Base-by-base conservation (phyloP, 2,797 vertebrate genomes). In the Pogoniulus pusillus region DNA sequence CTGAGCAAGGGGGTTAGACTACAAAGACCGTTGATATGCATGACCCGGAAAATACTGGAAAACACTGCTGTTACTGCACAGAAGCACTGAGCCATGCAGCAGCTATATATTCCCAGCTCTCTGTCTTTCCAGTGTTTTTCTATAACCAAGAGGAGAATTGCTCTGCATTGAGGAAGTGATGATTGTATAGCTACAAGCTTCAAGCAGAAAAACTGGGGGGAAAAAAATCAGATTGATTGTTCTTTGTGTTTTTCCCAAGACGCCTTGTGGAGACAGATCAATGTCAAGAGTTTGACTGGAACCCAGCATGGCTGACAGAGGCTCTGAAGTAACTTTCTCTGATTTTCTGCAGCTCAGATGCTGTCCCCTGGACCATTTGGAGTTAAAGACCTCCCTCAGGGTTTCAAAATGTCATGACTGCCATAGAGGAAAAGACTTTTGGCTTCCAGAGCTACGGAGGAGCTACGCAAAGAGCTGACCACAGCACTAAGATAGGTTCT, bases 31-130 rank as follows among this genome's bases (percentile, higher is more conserved):
- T 80, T 92, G 70, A 80, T 89, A 87, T 58, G 82, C 76, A 87
- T 95, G 93, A 95, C 86, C 79, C 87, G 88, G 70, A 92, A 93
- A 92, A 82, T 57, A 84, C 80, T 91, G 73, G 59, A 70, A 79
- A 85, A 77, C 26, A 78, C 70, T 82, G 68, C 82, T 86, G 85
- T 86, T 58, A n/a, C 80, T 86, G 85, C 91, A 80, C 45, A 80
- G 84, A 93, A 79, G 84, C 93, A 95, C 49, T 89, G 93, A 95
- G 80, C 87, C 92, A 87, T 92, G 83, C 53, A 85, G 59, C 41
- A 83, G 69, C 70, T 92, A 24, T 27, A 43, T 81, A 90, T 85
- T 89, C 84, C 84, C 94, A 93, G 72, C 43, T 91, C 84, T 77
- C 81, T 1, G 2, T 0, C 72, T 70, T 79, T 69, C 63, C 71